phyloP scores from a whole-genome alignment of 1,140 invertebrate species.

The Cyrtorhinus lividipennis region DNA sequence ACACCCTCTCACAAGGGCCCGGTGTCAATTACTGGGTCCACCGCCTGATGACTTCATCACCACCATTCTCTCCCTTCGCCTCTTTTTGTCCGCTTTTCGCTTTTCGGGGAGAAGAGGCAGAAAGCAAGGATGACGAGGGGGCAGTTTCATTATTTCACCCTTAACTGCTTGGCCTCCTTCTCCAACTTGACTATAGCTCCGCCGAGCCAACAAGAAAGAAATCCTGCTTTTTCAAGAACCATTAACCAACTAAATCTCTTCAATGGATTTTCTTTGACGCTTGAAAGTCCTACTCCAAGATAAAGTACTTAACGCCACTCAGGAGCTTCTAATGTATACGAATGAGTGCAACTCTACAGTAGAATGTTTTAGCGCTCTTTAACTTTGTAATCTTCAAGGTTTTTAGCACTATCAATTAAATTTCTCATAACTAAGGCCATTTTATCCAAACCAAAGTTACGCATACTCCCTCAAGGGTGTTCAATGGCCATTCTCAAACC shows the following conservation, averaged over 20 bases:
- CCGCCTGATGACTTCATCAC: slow-evolving; percentile 2
- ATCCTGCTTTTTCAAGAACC: background rate
- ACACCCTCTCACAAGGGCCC: background rate
- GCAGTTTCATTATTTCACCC: background rate
- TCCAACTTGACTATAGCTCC: background rate
- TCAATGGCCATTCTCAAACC: too few relatives aligned
- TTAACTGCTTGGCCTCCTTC: background rate
- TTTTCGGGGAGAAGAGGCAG: background rate
- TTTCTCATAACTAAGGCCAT: too few relatives aligned
- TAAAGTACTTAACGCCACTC: background rate
- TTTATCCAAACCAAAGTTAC: too few relatives aligned
- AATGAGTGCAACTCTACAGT: background rate
- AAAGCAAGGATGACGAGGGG: background rate
- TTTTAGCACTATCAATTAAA: too few relatives aligned
- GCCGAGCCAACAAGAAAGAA: background rate
- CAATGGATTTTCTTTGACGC: background rate
- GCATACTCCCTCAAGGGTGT: too few relatives aligned
- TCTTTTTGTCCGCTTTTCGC: background rate
- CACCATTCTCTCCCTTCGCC: background rate
- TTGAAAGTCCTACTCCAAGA: background rate
- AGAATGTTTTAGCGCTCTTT: too few relatives aligned
- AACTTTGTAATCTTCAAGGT: too few relatives aligned
- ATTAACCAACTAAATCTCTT: background rate
- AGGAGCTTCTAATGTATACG: background rate
- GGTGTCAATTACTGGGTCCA: background rate